These are phyloP conservation scores for Arvicanthis niloticus DNA, from an alignment of 2,113 vertebrate species.

Conservation along the genomic window DNA sequence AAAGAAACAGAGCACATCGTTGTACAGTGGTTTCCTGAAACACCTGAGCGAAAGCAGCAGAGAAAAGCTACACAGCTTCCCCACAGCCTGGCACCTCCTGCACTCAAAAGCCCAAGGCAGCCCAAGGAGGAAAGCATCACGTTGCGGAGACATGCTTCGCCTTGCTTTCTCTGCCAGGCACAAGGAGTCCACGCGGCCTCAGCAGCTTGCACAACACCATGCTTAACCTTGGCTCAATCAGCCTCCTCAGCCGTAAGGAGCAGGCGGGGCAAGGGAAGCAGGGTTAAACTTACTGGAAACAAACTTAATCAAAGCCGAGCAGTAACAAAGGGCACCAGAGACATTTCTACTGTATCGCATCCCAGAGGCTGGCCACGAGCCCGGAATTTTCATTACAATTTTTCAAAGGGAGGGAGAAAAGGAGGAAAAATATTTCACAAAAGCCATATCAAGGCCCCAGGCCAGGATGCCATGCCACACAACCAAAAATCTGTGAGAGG, in stretches of 20 bases:
- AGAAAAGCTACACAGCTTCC: not conserved
- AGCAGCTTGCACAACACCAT: conserved; percentile 71
- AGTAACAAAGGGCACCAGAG: conserved; percentile 86
- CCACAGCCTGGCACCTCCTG: not conserved
- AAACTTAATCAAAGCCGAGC: conserved; percentile 87
- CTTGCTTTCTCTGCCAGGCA: not conserved
- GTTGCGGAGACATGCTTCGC: not conserved
- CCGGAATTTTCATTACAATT: conserved; percentile 83
- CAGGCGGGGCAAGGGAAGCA: not conserved
- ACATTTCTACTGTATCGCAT: conserved; percentile 83
- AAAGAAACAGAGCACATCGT: not conserved
- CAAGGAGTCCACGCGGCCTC: not conserved
- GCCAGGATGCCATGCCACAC: conserved; percentile 69
- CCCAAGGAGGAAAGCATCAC: not conserved
- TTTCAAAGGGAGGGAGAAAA: conserved; percentile 59
- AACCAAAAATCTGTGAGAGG: conserved; percentile 76
- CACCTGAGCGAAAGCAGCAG: not conserved
- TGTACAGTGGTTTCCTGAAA: not conserved
- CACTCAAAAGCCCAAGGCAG: not conserved
- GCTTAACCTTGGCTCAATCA: conserved; percentile 70
- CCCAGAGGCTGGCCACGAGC: conserved; percentile 85
- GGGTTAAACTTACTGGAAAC: conserved; percentile 84
- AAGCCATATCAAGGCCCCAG: conserved; percentile 69
- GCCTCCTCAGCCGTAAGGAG: conserved; percentile 49
- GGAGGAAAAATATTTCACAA: conserved; percentile 74